Base-by-base conservation (phyloP, 2,888 invertebrate species). In the Clusia tigrina region DNA sequence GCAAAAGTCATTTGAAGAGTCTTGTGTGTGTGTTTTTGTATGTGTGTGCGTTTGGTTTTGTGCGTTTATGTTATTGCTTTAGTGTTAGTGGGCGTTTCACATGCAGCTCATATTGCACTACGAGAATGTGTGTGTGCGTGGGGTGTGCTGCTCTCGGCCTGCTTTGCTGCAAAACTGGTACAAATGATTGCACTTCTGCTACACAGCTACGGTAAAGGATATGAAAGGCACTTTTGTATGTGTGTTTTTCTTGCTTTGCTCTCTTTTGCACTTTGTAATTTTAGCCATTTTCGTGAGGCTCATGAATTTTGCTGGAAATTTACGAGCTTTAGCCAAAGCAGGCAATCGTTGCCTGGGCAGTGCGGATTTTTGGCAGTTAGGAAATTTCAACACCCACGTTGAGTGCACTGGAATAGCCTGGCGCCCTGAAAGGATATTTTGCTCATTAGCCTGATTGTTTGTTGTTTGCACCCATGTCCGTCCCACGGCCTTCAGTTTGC, bases 381-480 rank as follows among this genome's bases (percentile, higher is more conserved):
- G n/a, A 52, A 37, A 58, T 52, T 52, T 58, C 17, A 46, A 23
- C 58, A 58, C 58, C 52, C 58, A 58, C 58, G 52, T 53, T 38
- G 37, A 58, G 17, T 37, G 38, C 58, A 58, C 52, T 58, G 23
- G 38, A 37, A n/a, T n/a, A n/a, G n/a, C n/a, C n/a, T n/a, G n/a
- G 52, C 22, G 58, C 58, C 32, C 32, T 53, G 53, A 58, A 58
- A 58, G 58, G 38, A 58, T 37, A 53, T 51, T 12, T 24, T 24
- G 32, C 32, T 32, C 32, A 12, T 32, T 32, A 32, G 32, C 32
- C 12, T 5, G 32, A 32, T 32, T 32, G 32, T 32, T 32, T 32
- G 32, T 32, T 32, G 32, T 32, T 32, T 32, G 32, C 32, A 12
- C 32, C 32, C 32, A 12, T 12, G 6, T 32, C 32, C 32, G 6